Conservation (phyloP, 2,797 vertebrate genomes). For the Danio albolineatus region DNA sequence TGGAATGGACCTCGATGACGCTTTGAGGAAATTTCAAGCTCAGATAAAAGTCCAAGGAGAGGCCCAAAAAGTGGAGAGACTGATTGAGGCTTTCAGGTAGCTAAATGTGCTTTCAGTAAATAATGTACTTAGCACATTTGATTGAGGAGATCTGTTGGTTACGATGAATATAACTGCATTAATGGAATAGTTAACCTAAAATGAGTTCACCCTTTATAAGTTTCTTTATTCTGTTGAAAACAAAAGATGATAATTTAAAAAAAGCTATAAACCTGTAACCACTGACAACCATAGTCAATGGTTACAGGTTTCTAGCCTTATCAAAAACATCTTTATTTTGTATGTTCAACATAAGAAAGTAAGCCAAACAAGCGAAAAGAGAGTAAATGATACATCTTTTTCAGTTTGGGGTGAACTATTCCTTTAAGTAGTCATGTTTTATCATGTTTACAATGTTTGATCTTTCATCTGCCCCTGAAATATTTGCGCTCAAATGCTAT, state of each 20-base stretch:
- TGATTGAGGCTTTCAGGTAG: constrained; percentile 96
- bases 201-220: no score
- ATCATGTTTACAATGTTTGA: background rate
- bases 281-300: no score
- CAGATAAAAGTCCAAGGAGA: constrained; percentile 96
- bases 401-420: no score
- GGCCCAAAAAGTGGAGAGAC: constrained; percentile 93
- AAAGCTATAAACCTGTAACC: no score
- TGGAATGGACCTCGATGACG: constrained; percentile 94
- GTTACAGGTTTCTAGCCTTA: no score
- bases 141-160: background rate
- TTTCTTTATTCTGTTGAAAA: no score
- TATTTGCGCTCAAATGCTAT: background rate
- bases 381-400: no score
- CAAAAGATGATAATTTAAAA: no score
- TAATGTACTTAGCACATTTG: background rate
- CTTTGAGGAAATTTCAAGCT: constrained; percentile 93
- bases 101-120: constrained; percentile 1
- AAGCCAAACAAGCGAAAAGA: no score
- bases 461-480: background rate
- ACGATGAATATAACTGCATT: background rate
- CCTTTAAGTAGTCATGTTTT: no score
- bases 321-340: no score
- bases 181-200: background rate
- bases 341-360: no score